phyloP scores from a whole-genome alignment of 2,113 vertebrate genomes.

The Gallinago jamesoni region DNA sequence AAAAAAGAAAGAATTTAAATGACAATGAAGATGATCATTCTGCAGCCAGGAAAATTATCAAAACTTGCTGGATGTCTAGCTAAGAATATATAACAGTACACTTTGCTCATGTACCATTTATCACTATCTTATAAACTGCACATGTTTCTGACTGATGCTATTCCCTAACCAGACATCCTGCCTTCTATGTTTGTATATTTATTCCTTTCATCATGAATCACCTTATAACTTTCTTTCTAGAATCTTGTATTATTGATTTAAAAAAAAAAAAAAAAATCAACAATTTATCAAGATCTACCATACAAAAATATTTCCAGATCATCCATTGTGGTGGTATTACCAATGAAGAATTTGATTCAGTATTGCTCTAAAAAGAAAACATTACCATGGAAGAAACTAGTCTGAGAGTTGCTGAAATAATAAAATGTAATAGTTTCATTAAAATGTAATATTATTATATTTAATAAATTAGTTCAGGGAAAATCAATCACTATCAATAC shows the following conservation, averaged over 20 bases:
- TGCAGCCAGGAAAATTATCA: conserved; percentile 18
- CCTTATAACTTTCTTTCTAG: background rate
- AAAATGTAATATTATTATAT: background rate
- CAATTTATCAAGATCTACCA: background rate
- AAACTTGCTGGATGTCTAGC: conserved; percentile 2
- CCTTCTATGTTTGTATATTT: background rate
- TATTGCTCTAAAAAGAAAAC: background rate
- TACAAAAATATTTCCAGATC: background rate
- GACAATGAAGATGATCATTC: background rate
- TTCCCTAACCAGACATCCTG: conserved; percentile 1
- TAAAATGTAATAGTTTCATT: background rate
- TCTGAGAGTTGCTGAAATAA: background rate
- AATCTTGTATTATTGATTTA: background rate
- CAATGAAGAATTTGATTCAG: background rate
- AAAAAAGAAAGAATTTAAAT: conserved; percentile 24
- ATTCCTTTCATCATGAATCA: conserved; percentile 42
- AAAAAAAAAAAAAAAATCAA: background rate
- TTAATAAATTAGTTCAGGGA: background rate
- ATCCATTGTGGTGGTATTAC: background rate
- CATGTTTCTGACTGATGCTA: conserved; percentile 8
- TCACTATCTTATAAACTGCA: background rate
- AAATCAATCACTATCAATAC: background rate
- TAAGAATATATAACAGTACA: background rate
- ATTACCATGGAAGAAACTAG: background rate
- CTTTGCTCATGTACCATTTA: conserved; percentile 1